phyloP scores from a whole-genome alignment of 92 coral and sea anemone species.

The Zoanthus gigantus region DNA sequence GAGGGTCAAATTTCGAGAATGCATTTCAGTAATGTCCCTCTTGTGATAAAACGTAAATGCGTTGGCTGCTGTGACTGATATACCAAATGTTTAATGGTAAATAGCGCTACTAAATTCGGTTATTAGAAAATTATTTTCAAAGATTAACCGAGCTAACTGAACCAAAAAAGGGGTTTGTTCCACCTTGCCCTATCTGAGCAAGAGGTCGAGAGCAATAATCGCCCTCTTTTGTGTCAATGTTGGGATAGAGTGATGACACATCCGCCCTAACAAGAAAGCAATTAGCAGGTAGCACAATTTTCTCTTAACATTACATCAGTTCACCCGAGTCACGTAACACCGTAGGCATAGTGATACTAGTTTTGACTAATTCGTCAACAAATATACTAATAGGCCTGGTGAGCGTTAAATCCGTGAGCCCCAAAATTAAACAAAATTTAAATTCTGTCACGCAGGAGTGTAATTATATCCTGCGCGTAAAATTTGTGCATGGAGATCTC shows the following conservation, averaged over 20 bases:
- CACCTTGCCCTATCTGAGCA: background rate
- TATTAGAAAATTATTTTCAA: background rate
- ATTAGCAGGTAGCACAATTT: background rate
- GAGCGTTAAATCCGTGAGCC: too few species aligned
- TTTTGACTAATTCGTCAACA: too few species aligned
- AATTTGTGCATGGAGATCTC: too few species aligned
- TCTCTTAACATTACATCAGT: background rate
- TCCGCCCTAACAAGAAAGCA: background rate
- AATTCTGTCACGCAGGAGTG: too few species aligned
- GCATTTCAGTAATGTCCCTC: background rate
- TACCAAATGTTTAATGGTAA: background rate
- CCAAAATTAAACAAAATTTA: too few species aligned
- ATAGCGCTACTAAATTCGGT: background rate
- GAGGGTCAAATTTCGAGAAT: background rate
- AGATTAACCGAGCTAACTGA: background rate
- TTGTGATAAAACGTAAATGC: background rate
- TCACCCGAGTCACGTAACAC: slow-evolving; percentile 4
- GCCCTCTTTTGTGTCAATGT: background rate
- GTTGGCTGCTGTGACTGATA: background rate
- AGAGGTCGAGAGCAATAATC: background rate
- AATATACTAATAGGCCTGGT: too few species aligned
- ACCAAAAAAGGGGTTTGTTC: background rate
- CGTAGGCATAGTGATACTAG: background rate
- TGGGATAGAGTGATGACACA: background rate
- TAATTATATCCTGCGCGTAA: too few species aligned